Evolutionary conservation across 2,113 vertebrate genomes (phyloP), one percentile per base, ranked within the genome.

Genomic region (Corythoichthys intestinalis): DNA sequence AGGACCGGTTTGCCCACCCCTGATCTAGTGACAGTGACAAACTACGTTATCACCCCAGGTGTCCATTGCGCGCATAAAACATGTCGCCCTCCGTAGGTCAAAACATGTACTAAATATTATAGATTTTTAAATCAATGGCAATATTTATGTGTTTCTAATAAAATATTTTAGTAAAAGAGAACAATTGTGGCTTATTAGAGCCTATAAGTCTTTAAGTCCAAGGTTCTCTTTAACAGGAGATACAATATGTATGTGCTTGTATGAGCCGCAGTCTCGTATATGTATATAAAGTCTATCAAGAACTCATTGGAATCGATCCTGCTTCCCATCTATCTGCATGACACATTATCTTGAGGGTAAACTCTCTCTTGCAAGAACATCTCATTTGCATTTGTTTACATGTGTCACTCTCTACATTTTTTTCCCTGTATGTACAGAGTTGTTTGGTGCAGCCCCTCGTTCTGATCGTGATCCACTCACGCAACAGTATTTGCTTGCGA

Each of bases 341-440:
- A 81, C 81, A 72, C 76, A 69, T 77, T 76, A 78, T 80, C 53
- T 68, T 70, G 53, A 67, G 64, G 71, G 66, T 56, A 58, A 59
- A 66, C 53, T 65, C 48, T 44, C 70, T 66, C 52, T 78, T 78
- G 49, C 78, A 38, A 41, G 67, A 85, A 65, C 75, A 74, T 80
- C 76, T 72, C 61, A 84, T 88, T 87, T 86, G 81, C 87, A 88
- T 90, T 79, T 85, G 86, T 89, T 88, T 90, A 84, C 87, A 86
- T 34, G 73, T 79, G 81, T 74, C 80, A 77, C 71, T 85, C 69
- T 75, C 58, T 70, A 77, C 75, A 78, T 90, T 84, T 80, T 90
- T 84, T 80, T 71, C 20, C 20, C 75, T n/a, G 66, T 81, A 76
- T 83, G 78, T 79, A 83, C 70, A 48, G 44, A 73, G 82, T 78